Percentiles rank a stretch among this genome's conserved stretches.
Conservation (phyloP, 1,140 invertebrate genomes). For the Cyclina sinensis region DNA sequence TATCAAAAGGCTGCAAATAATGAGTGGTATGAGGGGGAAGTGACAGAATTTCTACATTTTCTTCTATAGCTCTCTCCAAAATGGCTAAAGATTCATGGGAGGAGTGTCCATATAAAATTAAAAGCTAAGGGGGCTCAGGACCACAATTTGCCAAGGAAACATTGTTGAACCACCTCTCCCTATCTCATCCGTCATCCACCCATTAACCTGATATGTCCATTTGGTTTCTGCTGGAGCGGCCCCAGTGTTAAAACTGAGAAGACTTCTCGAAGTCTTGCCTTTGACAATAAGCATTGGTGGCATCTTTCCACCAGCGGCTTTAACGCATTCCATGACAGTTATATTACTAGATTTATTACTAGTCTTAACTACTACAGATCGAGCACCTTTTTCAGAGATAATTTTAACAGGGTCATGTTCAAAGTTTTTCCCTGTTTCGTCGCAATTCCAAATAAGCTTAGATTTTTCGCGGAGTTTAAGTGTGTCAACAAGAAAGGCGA, state of each 20-base stretch:
- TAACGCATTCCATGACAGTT: conserved; percentile 38
- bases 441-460: conserved; percentile 29
- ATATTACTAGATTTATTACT: background rate
- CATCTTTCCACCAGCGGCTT: conserved; percentile 37
- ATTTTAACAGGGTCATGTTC: conserved; percentile 15
- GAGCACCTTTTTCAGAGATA: conserved; percentile 46
- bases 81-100: conserved; percentile 70
- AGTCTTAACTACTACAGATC: conserved; percentile 31
- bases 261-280: conserved; percentile 61
- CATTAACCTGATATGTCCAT: conserved; percentile 63
- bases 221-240: conserved; percentile 20
- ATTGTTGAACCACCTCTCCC: conserved; percentile 64
- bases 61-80: conserved; percentile 54
- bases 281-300: conserved; percentile 62
- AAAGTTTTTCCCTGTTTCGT: conserved; percentile 18
- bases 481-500: conserved; percentile 8
- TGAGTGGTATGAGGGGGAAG: conserved; percentile 75
- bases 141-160: conserved; percentile 67
- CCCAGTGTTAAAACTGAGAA: conserved; percentile 46
- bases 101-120: conserved; percentile 72
- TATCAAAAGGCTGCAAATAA: conserved; percentile 33
- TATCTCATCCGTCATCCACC: conserved; percentile 66
- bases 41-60: conserved; percentile 71
- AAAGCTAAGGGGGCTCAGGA: conserved; percentile 51
- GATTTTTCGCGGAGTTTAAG: background rate